Evolutionary conservation across 2,113 vertebrate species (phyloP).

Genomic region (Saccopteryx bilineata): DNA sequence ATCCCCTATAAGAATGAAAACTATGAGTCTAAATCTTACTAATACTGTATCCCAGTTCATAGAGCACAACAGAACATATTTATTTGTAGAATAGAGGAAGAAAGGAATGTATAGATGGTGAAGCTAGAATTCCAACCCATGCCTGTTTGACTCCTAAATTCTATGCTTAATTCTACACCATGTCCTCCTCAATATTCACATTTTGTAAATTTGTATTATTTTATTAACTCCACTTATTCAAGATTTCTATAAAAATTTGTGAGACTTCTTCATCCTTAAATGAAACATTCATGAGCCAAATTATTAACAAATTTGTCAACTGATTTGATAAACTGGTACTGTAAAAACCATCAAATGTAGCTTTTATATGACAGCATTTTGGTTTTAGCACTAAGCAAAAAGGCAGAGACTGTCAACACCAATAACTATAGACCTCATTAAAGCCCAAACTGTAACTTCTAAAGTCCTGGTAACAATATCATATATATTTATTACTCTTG

Average conservation of each 20-base stretch:
- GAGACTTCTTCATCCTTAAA: conserved; percentile 36
- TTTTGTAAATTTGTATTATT: conserved; percentile 40
- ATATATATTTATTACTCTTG: conserved; percentile 45
- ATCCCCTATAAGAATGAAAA: not conserved
- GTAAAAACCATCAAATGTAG: conserved; percentile 59
- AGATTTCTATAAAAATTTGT: conserved; percentile 55
- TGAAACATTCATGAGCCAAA: conserved; percentile 31
- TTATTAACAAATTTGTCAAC: conserved; percentile 44
- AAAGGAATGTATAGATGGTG: not conserved
- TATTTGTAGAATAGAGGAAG: not conserved
- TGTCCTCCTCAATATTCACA: not conserved
- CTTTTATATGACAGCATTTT: conserved; percentile 47
- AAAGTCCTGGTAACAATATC: conserved; percentile 50
- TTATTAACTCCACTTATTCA: conserved; percentile 47
- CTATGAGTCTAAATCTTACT: not conserved
- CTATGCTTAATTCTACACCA: not conserved
- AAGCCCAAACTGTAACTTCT: conserved; percentile 57
- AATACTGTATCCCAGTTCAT: not conserved
- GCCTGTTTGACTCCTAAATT: not conserved
- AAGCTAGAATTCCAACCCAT: not conserved
- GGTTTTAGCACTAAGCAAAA: conserved; percentile 56
- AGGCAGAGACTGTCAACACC: conserved; percentile 62
- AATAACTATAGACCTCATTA: conserved; percentile 56
- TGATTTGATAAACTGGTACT: conserved; percentile 13
- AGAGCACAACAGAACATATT: not conserved